Evolutionary conservation across 2,113 vertebrate species (phyloP), one percentile per base, ranked within the genome.

Genomic region (Perca schrenkii): DNA sequence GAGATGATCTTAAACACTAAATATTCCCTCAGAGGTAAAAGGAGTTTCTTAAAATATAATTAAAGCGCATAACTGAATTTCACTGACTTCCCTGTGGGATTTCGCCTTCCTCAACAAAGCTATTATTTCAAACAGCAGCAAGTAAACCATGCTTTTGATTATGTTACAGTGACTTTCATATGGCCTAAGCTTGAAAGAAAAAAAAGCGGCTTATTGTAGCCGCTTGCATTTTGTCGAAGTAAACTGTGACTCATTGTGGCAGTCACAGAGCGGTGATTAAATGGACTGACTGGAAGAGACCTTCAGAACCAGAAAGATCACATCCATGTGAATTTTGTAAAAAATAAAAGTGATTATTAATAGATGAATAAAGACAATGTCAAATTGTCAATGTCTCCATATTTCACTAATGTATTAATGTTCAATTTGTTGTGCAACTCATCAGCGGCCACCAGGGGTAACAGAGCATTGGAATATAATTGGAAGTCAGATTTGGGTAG

Each of bases 241-340:
- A 34, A 71, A 17, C 60, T 79, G 68, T 70, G 72, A 80, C 57
- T 70, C 56, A 22, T 25, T 8, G 6, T n/a, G 36, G n/a, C 19
- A 36, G 68, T 72, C 64, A 25, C 64, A 69, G 16, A n/a, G 21
- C 3, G 4, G 36, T 1, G 22, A 66, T 46, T 8, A 10, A 64
- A 74, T 15, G 62, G 69, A 77, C 70, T 28, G 79, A 80, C 53
- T 71, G 79, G 68, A 86, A 63, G n/a, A 85, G 68, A 79, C 31
- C 6, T 58, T 81, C n/a, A 64, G 25, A 74, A 63, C 36, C 53
- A 17, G 14, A 65, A 13, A 66, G 54, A 63, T 22, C 43, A 73
- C 63, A 57, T 13, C 40, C 63, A 72, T 92, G 90, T 93, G 88
- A 90, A 91, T 91, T 92, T 91, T 91, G 90, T 93, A 91, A 88